These are phyloP conservation scores for Ceratitis capitata DNA, from an alignment of 1,140 invertebrate species.

Conservation along the genomic window DNA sequence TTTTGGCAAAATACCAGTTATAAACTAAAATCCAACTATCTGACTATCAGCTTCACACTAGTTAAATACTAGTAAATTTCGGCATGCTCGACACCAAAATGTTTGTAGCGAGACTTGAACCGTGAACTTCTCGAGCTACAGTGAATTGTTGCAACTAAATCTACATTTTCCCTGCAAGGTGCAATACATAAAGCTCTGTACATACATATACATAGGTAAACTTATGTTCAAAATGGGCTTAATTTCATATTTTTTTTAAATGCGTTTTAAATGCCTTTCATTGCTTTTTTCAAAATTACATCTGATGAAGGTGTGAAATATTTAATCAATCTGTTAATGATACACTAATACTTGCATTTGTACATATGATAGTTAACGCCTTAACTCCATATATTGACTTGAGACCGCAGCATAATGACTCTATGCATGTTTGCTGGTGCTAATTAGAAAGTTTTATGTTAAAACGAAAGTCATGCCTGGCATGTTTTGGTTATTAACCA, in stretches of 20 bases:
- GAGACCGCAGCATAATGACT: background rate
- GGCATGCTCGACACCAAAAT: too few species aligned
- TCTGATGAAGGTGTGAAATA: background rate
- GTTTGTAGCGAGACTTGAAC: too few species aligned
- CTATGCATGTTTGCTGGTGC: background rate
- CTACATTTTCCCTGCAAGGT: too few species aligned
- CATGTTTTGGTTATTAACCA: background rate
- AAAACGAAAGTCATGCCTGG: background rate
- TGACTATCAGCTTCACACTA: too few species aligned
- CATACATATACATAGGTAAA: background rate
- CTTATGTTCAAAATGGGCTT: background rate
- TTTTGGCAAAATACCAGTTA: too few species aligned
- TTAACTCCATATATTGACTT: background rate
- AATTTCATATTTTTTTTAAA: background rate
- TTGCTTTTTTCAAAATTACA: background rate
- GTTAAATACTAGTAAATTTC: too few species aligned
- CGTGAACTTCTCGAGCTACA: too few species aligned
- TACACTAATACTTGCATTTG: too few species aligned
- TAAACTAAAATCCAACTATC: too few species aligned
- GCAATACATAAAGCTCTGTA: background rate
- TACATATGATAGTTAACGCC: background rate
- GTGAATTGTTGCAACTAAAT: too few species aligned
- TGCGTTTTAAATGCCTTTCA: background rate
- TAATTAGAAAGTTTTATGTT: conserved; percentile 23
- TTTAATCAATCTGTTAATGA: background rate